phyloP scores from a whole-genome alignment of 2,113 vertebrate species.

The Toxotes jaculatrix region DNA sequence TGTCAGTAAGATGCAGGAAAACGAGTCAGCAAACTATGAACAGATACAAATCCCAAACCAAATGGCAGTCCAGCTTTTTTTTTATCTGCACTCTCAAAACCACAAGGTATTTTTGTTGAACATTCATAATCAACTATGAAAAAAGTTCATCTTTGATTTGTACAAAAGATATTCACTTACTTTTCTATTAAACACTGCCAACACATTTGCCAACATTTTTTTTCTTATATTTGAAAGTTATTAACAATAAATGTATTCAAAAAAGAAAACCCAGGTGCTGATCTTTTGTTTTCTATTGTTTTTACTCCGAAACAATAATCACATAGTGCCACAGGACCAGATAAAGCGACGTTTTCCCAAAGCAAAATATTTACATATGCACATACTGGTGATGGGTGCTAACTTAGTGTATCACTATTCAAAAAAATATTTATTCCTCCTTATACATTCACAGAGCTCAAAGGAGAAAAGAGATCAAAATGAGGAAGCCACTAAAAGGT shows the following conservation, averaged over 20 bases:
- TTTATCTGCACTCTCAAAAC: conserved; percentile 27
- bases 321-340: background rate
- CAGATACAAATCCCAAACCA: conserved; percentile 23
- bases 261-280: background rate
- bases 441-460: background rate
- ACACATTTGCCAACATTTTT: conserved; percentile 56
- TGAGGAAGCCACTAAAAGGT: background rate
- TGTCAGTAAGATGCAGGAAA: conserved; percentile 17
- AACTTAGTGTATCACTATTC: too few relatives aligned
- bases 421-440: background rate
- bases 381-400: background rate
- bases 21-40: conserved; percentile 15
- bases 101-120: conserved; percentile 38
- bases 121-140: conserved; percentile 17
- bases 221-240: conserved; percentile 67
- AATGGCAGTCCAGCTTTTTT: conserved; percentile 16
- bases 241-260: conserved; percentile 76
- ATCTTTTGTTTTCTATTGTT: conserved; percentile 20
- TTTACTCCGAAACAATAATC: background rate
- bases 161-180: conserved; percentile 31
- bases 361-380: conserved; percentile 32
- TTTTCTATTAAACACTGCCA: conserved; percentile 74
- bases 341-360: conserved; percentile 8
- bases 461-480: background rate
- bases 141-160: conserved; percentile 49